Conservation (phyloP, 53 echinoderm and acorn worm species). For the Paracentrotus lividus region DNA sequence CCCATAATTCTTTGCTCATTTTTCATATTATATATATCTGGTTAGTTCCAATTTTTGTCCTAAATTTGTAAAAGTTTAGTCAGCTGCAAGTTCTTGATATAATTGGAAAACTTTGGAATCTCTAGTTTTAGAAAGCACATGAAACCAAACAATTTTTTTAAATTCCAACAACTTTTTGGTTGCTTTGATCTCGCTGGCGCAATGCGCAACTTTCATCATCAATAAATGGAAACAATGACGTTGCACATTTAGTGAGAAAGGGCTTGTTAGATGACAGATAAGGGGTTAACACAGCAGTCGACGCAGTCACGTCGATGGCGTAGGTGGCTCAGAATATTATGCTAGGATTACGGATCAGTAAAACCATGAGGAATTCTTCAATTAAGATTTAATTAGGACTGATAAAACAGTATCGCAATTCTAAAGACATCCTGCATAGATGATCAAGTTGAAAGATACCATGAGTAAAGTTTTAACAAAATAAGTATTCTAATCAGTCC, state of each 20-base stretch:
- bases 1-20: too few species aligned
- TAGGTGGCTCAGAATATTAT: conserved; percentile 26
- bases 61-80: too few species aligned
- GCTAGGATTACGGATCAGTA: background rate
- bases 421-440: conserved; percentile 35
- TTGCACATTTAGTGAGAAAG: conserved; percentile 13
- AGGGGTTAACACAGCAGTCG: conserved; percentile 12
- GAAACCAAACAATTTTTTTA: too few species aligned
- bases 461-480: too few species aligned
- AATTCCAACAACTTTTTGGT: too few species aligned
- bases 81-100: too few species aligned
- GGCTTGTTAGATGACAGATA: background rate
- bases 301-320: background rate
- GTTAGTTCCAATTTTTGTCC: too few species aligned
- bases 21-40: too few species aligned
- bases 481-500: too few species aligned
- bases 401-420: conserved; percentile 29
- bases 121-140: too few species aligned
- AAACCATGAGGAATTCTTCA: conserved; percentile 47
- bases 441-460: conserved; percentile 31
- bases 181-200: too few species aligned
- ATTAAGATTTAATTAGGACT: conserved; percentile 58
- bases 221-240: conserved; percentile 13
- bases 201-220: background rate
- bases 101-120: too few species aligned